A percentile compares a stretch with the other conserved stretches of the same genome.
These are phyloP conservation scores for Drosophila formosana DNA, from an alignment of 2,888 invertebrate species.

Conservation along the genomic window DNA sequence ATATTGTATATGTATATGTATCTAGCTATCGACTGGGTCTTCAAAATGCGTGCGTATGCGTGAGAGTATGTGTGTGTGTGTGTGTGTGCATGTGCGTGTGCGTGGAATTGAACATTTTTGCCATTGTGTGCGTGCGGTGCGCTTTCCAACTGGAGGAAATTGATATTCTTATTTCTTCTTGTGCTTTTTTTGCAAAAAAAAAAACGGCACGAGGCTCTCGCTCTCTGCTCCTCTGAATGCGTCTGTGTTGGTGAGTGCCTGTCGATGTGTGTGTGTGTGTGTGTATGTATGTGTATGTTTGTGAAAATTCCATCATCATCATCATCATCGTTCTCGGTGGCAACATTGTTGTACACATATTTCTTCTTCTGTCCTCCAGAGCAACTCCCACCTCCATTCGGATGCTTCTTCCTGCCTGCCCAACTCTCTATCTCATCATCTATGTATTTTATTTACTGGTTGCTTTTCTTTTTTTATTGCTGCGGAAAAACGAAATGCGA, in stretches of 20 bases:
- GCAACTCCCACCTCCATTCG: conserved; percentile 5
- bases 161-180: conserved; percentile 79
- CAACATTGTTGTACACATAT: conserved; percentile 77
- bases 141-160: conserved; percentile 76
- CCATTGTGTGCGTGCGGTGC: conserved; percentile 56
- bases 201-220: conserved; percentile 49
- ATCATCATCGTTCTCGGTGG: conserved; percentile 53
- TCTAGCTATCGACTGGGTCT: conserved; percentile 19
- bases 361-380: conserved; percentile 52
- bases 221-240: conserved; percentile 34
- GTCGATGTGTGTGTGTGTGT: conserved; percentile 9
- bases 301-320: conserved; percentile 75
- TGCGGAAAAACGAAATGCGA: conserved; percentile 61
- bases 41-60: conserved; percentile 38
- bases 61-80: conserved; percentile 30
- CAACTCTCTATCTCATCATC: conserved; percentile 56
- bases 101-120: conserved; percentile 61
- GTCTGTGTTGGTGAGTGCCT: not conserved
- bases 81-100: conserved; percentile 47
- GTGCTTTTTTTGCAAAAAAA: conserved; percentile 68
- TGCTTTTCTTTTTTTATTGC: conserved; percentile 61
- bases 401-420: conserved; percentile 21
- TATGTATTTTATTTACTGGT: conserved; percentile 68
- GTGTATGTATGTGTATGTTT: conserved; percentile 42
- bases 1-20: conserved; percentile 32